Conservation (phyloP, 1,140 invertebrate genomes). For the Himalopsyche phryganea region DNA sequence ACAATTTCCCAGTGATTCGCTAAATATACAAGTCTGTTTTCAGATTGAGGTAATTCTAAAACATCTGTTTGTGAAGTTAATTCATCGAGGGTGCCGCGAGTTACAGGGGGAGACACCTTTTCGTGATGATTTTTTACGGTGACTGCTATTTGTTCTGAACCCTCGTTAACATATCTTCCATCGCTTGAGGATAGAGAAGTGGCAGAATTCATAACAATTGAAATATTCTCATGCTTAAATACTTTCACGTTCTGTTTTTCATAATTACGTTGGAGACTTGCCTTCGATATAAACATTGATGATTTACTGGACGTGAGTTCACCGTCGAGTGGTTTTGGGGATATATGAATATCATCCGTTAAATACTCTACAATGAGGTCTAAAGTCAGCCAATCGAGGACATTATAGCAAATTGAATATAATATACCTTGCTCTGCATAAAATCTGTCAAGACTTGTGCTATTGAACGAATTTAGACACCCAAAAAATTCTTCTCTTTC, state of each 20-base stretch:
- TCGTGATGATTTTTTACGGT: too few species aligned
- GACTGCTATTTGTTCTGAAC: too few species aligned
- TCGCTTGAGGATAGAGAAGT: too few species aligned
- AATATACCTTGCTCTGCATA: conserved; percentile 54
- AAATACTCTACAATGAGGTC: conserved; percentile 55
- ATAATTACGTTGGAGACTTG: too few species aligned
- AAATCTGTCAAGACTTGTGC: conserved; percentile 54
- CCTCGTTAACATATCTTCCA: too few species aligned
- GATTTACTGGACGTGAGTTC: too few species aligned
- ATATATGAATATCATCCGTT: conserved; percentile 49
- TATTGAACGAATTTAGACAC: conserved; percentile 46
- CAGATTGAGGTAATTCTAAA: conserved; percentile 1
- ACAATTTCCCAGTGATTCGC: conserved; percentile 9
- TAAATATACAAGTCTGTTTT: background rate
- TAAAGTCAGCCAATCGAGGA: conserved; percentile 51
- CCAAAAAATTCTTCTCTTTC: conserved; percentile 44
- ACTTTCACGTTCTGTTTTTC: too few species aligned
- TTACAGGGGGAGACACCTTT: too few species aligned
- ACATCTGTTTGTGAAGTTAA: background rate
- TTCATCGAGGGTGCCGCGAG: too few species aligned
- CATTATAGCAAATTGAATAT: conserved; percentile 55
- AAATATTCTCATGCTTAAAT: too few species aligned
- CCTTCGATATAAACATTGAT: too few species aligned
- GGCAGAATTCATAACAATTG: too few species aligned
- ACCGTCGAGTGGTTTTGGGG: background rate